Conservation (phyloP, 2,113 vertebrate species). For the Stegastes partitus region DNA sequence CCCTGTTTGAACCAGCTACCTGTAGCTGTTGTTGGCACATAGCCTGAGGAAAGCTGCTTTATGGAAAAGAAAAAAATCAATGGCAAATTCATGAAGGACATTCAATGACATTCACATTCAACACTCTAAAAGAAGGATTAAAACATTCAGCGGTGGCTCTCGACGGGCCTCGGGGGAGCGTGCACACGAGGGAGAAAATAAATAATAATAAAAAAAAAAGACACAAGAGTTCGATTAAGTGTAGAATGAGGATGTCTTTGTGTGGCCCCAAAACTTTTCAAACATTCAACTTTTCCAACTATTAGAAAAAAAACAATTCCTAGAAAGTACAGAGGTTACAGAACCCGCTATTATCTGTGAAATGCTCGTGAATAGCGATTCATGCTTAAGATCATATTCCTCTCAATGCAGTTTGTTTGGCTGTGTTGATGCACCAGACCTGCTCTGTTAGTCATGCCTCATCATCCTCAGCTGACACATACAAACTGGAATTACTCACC, state of each 20-base stretch:
- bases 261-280: constrained; percentile 10
- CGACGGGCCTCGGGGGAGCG: constrained; percentile 39
- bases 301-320: background rate
- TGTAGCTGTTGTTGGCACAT: constrained; percentile 62
- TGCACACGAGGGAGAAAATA: constrained; percentile 1
- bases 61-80: constrained; percentile 76
- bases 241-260: background rate
- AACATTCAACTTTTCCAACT: constrained; percentile 18
- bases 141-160: constrained; percentile 61
- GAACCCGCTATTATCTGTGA: background rate
- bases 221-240: constrained; percentile 39
- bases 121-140: constrained; percentile 68
- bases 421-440: constrained; percentile 41
- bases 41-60: constrained; percentile 67
- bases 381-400: background rate
- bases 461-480: constrained; percentile 44
- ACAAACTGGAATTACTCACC: constrained; percentile 56
- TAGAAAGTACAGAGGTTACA: background rate
- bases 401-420: constrained; percentile 39
- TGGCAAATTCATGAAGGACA: constrained; percentile 75
- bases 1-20: constrained; percentile 56
- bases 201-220: no score
- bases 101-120: constrained; percentile 75
- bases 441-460: constrained; percentile 54
- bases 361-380: constrained; percentile 17